Base-by-base conservation (phyloP, 2,113 vertebrate genomes). In the Okapia johnstoni region DNA sequence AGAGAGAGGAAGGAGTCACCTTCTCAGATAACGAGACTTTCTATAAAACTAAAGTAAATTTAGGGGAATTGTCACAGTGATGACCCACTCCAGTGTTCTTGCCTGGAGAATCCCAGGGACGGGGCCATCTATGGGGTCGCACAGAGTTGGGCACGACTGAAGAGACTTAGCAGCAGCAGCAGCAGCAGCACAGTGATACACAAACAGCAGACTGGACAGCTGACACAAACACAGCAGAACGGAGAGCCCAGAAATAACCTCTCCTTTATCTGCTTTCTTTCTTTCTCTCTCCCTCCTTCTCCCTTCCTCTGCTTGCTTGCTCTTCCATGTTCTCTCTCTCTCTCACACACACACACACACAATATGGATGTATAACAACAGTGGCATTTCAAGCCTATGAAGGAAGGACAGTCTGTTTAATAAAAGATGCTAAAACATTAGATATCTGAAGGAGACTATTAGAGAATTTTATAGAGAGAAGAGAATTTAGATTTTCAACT, bases 401-500 rank as follows among this genome's bases (percentile, higher is more conserved):
- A 17, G 7, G 86, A 60, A 79, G 70, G 58, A 73, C 33, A 57
- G 3, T 46, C 28, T 73, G 70, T 85, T 91, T 85, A 76, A 87
- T 81, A 88, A 26, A 30, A 19, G 36, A 83, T 80, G 11, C 48
- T 96, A 46, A 7, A 14, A 63, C n/a, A 70, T 84, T 89, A 80
- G 25, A 36, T 55, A 43, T 50, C 36, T 90, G 95, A 92, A 66
- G 50, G 33, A 83, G 33, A 55, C 19, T 55, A 55, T 83, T 23
- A 63, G n/a, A 90, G 77, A 86, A 84, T 23, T 84, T 93, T 73
- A 89, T 16, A 80, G 40, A 83, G 77, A 91, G 88, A 84, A 17
- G 21, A 73, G 10, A 96, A 36, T 55, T 85, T 85, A 85, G 25
- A n/a, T 94, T 93, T 97, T 90, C 70, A 88, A 85, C 61, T 87